Conservation (phyloP, 92 coral and sea anemone species). For the Epizoanthus ramosus region DNA sequence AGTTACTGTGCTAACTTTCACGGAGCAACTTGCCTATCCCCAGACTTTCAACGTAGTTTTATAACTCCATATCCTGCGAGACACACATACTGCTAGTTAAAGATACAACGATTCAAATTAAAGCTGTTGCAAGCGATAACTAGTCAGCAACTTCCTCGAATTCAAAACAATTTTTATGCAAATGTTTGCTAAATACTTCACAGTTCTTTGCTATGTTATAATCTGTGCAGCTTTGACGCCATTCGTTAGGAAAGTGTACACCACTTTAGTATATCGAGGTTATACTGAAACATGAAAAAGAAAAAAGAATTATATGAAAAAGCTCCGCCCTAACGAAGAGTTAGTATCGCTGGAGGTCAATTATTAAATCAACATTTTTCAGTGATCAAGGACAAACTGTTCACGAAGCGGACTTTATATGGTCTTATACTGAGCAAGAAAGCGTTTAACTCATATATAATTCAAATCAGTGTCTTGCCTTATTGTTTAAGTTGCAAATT, state of each 20-base stretch:
- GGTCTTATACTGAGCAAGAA: too few relatives aligned
- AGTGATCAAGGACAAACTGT: too few relatives aligned
- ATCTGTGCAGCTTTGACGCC: not conserved
- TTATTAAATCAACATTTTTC: too few relatives aligned
- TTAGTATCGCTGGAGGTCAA: too few relatives aligned
- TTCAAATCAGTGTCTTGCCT: too few relatives aligned
- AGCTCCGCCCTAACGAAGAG: too few relatives aligned
- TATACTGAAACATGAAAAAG: too few relatives aligned
- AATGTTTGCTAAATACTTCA: not conserved
- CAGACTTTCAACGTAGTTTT: not conserved
- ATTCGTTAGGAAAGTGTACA: not conserved
- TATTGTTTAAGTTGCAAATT: too few relatives aligned
- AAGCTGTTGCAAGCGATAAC: too few relatives aligned
- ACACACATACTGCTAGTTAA: not conserved
- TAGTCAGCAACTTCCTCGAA: not conserved
- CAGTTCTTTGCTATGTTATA: not conserved
- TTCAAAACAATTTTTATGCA: not conserved
- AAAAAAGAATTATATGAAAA: too few relatives aligned
- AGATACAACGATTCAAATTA: not conserved
- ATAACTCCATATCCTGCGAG: not conserved
- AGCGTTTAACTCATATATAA: too few relatives aligned
- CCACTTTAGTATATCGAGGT: not conserved
- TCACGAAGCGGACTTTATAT: too few relatives aligned
- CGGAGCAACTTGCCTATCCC: not conserved
- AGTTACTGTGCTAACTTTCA: not conserved